Evolutionary conservation across 2,888 invertebrate genomes (phyloP), one percentile per base, ranked within the genome.

Genomic region (Pachymerium ferrugineum): DNA sequence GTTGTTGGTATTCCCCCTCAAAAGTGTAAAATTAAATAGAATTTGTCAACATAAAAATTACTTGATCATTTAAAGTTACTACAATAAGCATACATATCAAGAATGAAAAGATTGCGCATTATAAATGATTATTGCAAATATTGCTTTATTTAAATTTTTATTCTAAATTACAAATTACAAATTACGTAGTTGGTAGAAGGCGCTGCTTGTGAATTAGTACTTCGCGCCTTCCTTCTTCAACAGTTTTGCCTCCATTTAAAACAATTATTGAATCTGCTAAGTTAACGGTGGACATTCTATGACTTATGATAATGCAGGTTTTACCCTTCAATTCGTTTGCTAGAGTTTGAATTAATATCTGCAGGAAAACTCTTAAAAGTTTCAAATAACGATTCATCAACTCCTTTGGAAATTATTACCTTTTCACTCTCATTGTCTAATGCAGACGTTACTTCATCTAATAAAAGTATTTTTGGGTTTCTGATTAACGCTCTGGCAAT

Each of bases 381-480:
- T 42, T 42, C 6, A 5, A 33, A 8, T 33, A 33, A 12, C 12
- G 6, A 33, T 33, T 33, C 12, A 33, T 33, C 6, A 42, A 42
- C 12, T 3, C 16, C 6, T 19, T 1, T 19, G 1, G 6, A 47
- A n/a, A n/a, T n/a, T n/a, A 8, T 33, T 33, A 54, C 54, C 54
- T 54, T 54, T 54, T 54, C 68, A 30, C 90, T 91, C 77, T 89
- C 88, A 1, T 90, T 88, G 83, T 93, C 93, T 77, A 93, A 82
- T 0, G 93, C 93, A 0, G 92, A 92, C 1, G 94, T 94, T 0
- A 93, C 93, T 82, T 93, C 93, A 79, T 93, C 93, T 28, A 85
- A 78, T 16, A 85, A 78, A 4, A 85, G 84, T 77, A 93, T 89
- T 78, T 87, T 88, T 0, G 93, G 93, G 78, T 88, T 86, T 68